A percentile compares a stretch with the other conserved stretches of the same genome.
These are phyloP conservation scores for Drosophila parthenogenetica DNA, from an alignment of 2,888 invertebrate genomes.

Conservation along the genomic window DNA sequence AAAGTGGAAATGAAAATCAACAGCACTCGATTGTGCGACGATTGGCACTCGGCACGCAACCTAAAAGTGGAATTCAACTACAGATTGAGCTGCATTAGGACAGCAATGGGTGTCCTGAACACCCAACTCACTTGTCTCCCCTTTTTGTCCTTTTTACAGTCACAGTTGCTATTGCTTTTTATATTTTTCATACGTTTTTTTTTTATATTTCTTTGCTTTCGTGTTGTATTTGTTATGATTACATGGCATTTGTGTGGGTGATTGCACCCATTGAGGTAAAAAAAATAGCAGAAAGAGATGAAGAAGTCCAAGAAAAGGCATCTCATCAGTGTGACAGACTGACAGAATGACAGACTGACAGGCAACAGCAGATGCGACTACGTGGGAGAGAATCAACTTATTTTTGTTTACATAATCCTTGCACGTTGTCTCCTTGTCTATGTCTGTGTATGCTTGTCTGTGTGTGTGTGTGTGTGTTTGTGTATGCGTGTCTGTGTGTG, in stretches of 20 bases:
- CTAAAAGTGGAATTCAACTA: slow-evolving; percentile 18
- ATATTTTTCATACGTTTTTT: too few relatives aligned
- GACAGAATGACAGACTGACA: slow-evolving; percentile 18
- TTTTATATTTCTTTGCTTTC: neutral
- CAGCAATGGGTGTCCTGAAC: neutral
- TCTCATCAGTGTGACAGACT: slow-evolving; percentile 51
- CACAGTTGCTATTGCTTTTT: too few relatives aligned
- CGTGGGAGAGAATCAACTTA: slow-evolving; percentile 62
- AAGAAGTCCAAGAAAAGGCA: slow-evolving; percentile 25
- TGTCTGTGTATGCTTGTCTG: slow-evolving; percentile 11
- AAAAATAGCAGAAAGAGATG: slow-evolving; percentile 1
- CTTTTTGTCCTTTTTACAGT: neutral
- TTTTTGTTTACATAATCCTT: slow-evolving; percentile 81
- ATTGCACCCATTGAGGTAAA: slow-evolving; percentile 69
- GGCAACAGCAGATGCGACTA: slow-evolving; percentile 22
- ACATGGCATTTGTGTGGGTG: slow-evolving; percentile 63
- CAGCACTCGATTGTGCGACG: slow-evolving; percentile 25
- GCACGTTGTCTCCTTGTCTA: slow-evolving; percentile 64
- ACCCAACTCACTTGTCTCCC: neutral
- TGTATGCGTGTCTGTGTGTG: slow-evolving; percentile 7
- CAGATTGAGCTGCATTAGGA: slow-evolving; percentile 43
- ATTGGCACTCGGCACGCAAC: slow-evolving; percentile 50
- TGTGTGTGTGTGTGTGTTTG: slow-evolving; percentile 17
- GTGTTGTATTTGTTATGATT: slow-evolving; percentile 55
- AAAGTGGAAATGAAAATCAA: slow-evolving; percentile 17